These are phyloP conservation scores for Caenorhabditis sulstoni DNA, from an alignment of 2,888 invertebrate genomes.

Conservation along the genomic window DNA sequence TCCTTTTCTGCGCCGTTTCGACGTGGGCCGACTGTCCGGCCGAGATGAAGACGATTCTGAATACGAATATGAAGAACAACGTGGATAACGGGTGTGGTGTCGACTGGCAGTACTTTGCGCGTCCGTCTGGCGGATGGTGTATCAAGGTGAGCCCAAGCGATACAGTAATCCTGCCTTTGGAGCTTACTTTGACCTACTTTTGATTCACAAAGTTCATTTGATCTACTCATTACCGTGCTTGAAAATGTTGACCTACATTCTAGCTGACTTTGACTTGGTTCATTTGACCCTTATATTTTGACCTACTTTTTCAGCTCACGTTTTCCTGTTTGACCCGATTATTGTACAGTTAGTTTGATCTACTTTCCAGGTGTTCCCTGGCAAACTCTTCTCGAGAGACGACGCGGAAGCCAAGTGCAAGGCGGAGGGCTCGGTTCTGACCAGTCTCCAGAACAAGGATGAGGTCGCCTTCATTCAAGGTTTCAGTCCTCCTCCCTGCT, in stretches of 20 bases:
- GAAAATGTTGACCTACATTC: no score
- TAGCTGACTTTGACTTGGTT: no score
- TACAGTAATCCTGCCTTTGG: no score
- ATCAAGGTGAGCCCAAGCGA: constrained; percentile 2
- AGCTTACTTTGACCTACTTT: no score
- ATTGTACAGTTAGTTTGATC: background rate
- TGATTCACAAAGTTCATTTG: background rate
- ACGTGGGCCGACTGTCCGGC: constrained; percentile 8
- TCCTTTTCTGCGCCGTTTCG: background rate
- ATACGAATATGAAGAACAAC: constrained; percentile 13
- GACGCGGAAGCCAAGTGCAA: background rate
- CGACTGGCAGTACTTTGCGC: constrained; percentile 5
- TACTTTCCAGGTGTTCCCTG: background rate
- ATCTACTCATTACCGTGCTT: no score
- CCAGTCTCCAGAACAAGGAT: background rate
- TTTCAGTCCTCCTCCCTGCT: background rate
- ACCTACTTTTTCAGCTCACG: no score
- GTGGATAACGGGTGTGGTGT: constrained; percentile 4
- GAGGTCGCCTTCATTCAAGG: constrained; percentile 3
- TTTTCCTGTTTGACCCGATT: no score
- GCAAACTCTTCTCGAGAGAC: background rate
- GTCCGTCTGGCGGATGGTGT: constrained; percentile 12
- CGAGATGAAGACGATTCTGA: constrained; percentile 1
- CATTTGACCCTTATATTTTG: no score
- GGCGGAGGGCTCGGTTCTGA: background rate